Base-by-base conservation (phyloP, 2,888 invertebrate genomes). In the Frankliniella intonsa region DNA sequence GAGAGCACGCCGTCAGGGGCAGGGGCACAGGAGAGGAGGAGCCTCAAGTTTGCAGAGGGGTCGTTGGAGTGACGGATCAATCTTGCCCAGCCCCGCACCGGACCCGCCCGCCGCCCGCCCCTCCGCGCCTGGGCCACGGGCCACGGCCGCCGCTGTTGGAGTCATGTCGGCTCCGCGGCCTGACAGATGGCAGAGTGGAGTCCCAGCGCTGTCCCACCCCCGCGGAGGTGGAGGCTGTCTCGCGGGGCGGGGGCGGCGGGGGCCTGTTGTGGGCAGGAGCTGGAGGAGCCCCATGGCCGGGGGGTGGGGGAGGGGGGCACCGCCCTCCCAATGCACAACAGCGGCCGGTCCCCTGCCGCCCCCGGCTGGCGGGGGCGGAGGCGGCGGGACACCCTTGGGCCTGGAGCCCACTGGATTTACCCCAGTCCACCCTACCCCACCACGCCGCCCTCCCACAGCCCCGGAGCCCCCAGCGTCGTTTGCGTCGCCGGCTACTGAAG, bases 1-100 rank as follows among this genome's bases (percentile, higher is more conserved):
- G 14, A 62, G 51, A 85, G 85, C 81, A 69, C 14, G 38, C 38
- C 38, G 38, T 5, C 3, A 38, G 38, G 38, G 38, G 38, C n/a
- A n/a, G n/a, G n/a, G n/a, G n/a, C n/a, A n/a, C n/a, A n/a, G 38
- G 3, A 38, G 5, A 38, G 5, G 38, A 38, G 38, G 38, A 38
- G 38, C 38, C 38, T 3, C 3, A 38, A 38, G 38, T 38, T 38
- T 2, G 38, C 38, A 5, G 38, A 38, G 38, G 38, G 38, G 2
- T 38, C 3, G 38, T 38, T 3, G 38, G 38, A 38, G 5, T 38
- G 38, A 38, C 5, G 38, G 38, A 38, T 38, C 38, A 38, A 38
- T 38, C 38, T 38, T 38, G 38, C 38, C 38, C 38, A 2, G 12
- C 55, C 55, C 5, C 55, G 55, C 17, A 1, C 55, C 14, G 14